phyloP scores from a whole-genome alignment of 2,888 invertebrate species.

The Neoaliturus tenellus region DNA sequence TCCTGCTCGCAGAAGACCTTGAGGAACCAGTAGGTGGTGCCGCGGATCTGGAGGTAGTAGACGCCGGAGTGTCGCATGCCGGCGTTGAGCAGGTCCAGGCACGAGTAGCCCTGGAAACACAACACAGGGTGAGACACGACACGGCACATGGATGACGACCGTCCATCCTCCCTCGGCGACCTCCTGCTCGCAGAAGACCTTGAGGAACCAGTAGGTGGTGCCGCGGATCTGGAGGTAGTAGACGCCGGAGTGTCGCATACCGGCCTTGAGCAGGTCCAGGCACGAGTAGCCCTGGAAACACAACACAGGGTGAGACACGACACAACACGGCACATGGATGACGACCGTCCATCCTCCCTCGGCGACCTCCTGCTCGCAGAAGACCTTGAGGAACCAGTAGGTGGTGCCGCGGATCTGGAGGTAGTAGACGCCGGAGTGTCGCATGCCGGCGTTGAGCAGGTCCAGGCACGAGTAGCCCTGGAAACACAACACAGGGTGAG shows the following conservation, averaged over 20 bases:
- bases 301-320: not conserved
- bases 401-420: conserved; percentile 93
- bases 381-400: conserved; percentile 95
- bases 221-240: conserved; percentile 94
- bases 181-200: conserved; percentile 94
- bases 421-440: conserved; percentile 92
- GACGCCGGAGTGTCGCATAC: conserved; percentile 91
- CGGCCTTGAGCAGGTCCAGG: conserved; percentile 88
- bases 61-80: conserved; percentile 93
- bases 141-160: no score
- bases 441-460: conserved; percentile 89
- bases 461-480: conserved; percentile 94
- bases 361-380: conserved; percentile 91
- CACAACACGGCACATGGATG: no score
- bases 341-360: conserved; percentile 98
- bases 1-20: conserved; percentile 95
- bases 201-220: conserved; percentile 95
- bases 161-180: conserved; percentile 95
- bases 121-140: not conserved
- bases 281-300: conserved; percentile 88
- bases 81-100: conserved; percentile 89
- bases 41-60: conserved; percentile 92
- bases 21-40: conserved; percentile 95
- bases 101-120: conserved; percentile 86
- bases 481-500: conserved; percentile 64